Evolutionary conservation across 92 coral and sea anemone genomes (phyloP).

Genomic region (Phymanthus crucifer): DNA sequence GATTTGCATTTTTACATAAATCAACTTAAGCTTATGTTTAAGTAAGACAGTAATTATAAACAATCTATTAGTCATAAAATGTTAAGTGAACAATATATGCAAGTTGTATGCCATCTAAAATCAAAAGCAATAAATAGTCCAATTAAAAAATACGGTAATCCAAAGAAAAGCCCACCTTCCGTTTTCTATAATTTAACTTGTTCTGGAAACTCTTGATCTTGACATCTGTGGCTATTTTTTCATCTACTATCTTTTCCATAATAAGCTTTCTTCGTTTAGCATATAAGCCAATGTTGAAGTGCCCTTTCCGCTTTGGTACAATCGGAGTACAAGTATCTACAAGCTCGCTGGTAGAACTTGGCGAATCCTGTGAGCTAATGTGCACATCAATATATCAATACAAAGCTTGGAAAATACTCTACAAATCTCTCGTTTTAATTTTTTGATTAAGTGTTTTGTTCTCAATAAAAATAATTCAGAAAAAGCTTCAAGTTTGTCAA

Average conservation of each 20-base stretch:
- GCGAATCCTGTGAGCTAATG: constrained; percentile 2
- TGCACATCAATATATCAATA: not conserved
- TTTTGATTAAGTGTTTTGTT: not conserved
- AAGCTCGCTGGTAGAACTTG: not conserved
- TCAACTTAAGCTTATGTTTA: not conserved
- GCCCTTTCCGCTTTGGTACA: constrained; percentile 14
- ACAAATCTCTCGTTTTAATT: constrained; percentile 13
- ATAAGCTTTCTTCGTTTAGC: constrained; percentile 17
- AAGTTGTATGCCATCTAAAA: not conserved
- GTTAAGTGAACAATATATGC: too few relatives aligned
- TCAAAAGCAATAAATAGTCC: not conserved
- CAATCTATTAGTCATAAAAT: not conserved
- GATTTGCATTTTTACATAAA: not conserved
- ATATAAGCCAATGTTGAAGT: constrained; percentile 15
- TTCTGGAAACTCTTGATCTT: constrained; percentile 10
- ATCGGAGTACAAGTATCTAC: not conserved
- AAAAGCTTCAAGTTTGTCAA: not conserved
- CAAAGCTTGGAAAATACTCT: not conserved
- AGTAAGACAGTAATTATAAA: not conserved
- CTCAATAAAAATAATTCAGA: not conserved
- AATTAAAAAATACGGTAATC: not conserved
- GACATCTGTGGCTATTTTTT: constrained; percentile 14
- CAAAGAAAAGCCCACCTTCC: constrained; percentile 12
- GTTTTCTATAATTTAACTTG: not conserved
- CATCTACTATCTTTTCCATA: constrained; percentile 9